Percentiles rank a stretch among this genome's conserved stretches.
Evolutionary conservation across 2,888 invertebrate genomes (phyloP).

Genomic region (Chironomus tentans): DNA sequence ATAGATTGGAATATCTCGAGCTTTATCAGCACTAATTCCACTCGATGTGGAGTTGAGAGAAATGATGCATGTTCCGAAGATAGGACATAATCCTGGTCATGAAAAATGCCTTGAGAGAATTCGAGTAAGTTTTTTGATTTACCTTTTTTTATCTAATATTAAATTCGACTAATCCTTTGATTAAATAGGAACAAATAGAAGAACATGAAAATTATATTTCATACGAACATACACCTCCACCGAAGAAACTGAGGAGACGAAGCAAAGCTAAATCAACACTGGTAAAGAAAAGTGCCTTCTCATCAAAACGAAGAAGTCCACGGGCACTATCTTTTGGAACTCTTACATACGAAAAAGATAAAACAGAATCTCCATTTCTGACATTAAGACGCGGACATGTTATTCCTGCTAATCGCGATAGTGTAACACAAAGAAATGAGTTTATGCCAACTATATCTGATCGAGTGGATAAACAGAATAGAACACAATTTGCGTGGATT

Average conservation of each 20-base stretch:
- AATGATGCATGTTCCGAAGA: conserved; percentile 37
- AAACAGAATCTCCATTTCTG: not conserved
- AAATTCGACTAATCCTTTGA: not conserved
- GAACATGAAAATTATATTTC: not conserved
- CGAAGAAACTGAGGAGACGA: not conserved
- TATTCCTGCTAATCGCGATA: conserved; percentile 14
- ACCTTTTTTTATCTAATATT: no score
- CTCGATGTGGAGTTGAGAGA: conserved; percentile 46
- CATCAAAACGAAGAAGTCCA: not conserved
- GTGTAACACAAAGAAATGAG: not conserved
- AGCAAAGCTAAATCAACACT: conserved; percentile 2
- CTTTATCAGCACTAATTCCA: conserved; percentile 62
- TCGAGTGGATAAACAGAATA: conserved; percentile 3
- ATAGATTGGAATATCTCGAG: conserved; percentile 56
- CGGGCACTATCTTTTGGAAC: not conserved
- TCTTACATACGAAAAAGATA: not conserved
- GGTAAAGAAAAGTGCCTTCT: not conserved
- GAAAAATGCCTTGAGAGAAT: conserved; percentile 45
- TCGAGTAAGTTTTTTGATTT: conserved; percentile 32
- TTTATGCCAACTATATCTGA: conserved; percentile 26
- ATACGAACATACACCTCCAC: not conserved
- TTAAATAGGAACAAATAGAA: not conserved
- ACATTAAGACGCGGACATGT: not conserved
- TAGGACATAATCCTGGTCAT: conserved; percentile 63
- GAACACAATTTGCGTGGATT: conserved; percentile 30